Evolutionary conservation across 2,797 vertebrate genomes (phyloP).

Genomic region (Benthosema pterotum): DNA sequence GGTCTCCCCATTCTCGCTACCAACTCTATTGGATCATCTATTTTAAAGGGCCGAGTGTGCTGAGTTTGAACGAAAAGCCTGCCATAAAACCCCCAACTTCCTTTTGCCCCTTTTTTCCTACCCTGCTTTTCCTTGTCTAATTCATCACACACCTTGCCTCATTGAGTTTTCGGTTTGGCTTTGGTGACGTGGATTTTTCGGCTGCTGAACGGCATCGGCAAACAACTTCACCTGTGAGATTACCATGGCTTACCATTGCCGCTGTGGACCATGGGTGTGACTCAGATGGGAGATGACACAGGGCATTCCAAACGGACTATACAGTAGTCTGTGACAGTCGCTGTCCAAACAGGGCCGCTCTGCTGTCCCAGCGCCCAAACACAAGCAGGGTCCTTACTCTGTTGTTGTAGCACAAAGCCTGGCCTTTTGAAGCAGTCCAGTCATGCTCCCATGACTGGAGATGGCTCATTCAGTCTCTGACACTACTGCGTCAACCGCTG

Average conservation of each 20-base stretch:
- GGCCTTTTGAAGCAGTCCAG: conserved; percentile 68
- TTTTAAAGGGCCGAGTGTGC: conserved; percentile 12
- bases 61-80: not conserved
- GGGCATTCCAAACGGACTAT: conserved; percentile 63
- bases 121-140: conserved; percentile 2
- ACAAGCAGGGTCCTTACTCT: conserved; percentile 57
- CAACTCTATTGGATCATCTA: conserved; percentile 37
- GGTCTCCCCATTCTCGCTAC: conserved; percentile 39
- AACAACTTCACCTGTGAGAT: conserved; percentile 30
- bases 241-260: not conserved
- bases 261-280: conserved; percentile 9
- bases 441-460: conserved; percentile 59
- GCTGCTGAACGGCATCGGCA: conserved; percentile 7
- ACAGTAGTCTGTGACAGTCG: conserved; percentile 49
- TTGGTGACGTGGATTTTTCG: not conserved
- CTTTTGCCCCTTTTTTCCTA: conserved; percentile 20
- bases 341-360: conserved; percentile 63
- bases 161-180: not conserved
- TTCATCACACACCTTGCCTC: not conserved
- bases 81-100: not conserved
- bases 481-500: conserved; percentile 15
- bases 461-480: conserved; percentile 48
- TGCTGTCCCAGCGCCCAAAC: conserved; percentile 64
- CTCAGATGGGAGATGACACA: conserved; percentile 46
- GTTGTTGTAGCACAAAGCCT: conserved; percentile 74